Evolutionary conservation across 2,888 invertebrate species (phyloP), one percentile per base, ranked within the genome.

Genomic region (Nymphalis c-album): DNA sequence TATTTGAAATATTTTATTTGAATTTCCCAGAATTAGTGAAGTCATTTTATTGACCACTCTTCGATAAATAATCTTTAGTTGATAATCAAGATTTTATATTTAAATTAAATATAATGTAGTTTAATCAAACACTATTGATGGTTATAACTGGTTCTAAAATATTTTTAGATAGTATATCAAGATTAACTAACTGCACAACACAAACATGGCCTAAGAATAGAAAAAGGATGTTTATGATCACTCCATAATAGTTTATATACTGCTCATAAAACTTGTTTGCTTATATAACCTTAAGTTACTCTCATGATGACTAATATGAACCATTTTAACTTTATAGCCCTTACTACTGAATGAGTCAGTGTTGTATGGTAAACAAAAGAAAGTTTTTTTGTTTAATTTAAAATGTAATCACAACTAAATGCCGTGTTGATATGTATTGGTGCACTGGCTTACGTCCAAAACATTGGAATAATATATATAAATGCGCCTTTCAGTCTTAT

Each of bases 401-500:
- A 18, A 40, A 57, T 48, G 40, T 59, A 20, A 46, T 46, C 22
- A 65, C 60, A 63, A 60, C 48, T 53, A 47, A 26, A 64, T 53
- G 71, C 64, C 60, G 57, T 64, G 57, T 63, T 66, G 48, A 69
- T 26, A 60, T 70, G 67, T 70, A 69, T 68, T 64, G 67, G 67
- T 67, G 70, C 67, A 75, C 77, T 78, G 77, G 76, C 75, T 67
- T 26, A 18, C 63, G 51, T 75, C 76, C 76, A 78, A 78, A 55
- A 73, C 51, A 71, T 67, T 69, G 57, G 63, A 60, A 58, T 48
- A 51, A 45, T 65, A 62, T 67, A 58, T 61, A 68, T 51, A 59
- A 18, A 51, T 63, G 46, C 50, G 48, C 46, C 55, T 68, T 40
- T 53, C 17, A 22, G 57, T 35, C 18, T 57, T 59, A 50, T 35